Evolutionary conservation across 2,797 vertebrate species (phyloP).

Genomic region (Sarcoramphus papa): DNA sequence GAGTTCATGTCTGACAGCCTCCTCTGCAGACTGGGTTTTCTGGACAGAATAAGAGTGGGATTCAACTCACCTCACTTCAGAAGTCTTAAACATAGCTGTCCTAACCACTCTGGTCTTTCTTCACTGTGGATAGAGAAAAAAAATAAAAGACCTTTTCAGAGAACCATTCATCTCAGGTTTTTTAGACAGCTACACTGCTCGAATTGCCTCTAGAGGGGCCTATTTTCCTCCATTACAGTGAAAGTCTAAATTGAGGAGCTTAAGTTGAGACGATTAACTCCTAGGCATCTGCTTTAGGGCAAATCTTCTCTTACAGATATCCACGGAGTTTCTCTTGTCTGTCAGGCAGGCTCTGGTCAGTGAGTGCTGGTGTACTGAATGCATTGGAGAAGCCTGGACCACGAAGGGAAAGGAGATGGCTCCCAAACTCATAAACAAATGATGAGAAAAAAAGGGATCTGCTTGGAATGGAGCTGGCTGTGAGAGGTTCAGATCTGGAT

Average conservation of each 20-base stretch:
- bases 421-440: neutral
- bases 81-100: neutral
- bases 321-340: neutral
- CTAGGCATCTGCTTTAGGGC: neutral
- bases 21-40: neutral
- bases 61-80: neutral
- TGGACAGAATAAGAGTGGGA: neutral
- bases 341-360: neutral
- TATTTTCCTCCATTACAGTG: constrained; percentile 19
- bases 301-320: neutral
- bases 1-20: neutral
- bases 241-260: constrained; percentile 7
- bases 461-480: neutral
- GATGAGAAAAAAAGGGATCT: neutral
- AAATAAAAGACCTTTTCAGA: neutral
- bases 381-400: neutral
- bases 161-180: neutral
- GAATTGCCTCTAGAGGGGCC: constrained; percentile 40
- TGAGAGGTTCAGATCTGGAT: neutral
- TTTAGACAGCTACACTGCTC: neutral
- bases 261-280: neutral
- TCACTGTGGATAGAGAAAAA: neutral
- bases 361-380: neutral
- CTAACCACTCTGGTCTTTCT: neutral
- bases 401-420: neutral